Evolutionary conservation across 2,888 invertebrate species (phyloP), one percentile per base, ranked within the genome.

Genomic region (Agonopterix heracliana): DNA sequence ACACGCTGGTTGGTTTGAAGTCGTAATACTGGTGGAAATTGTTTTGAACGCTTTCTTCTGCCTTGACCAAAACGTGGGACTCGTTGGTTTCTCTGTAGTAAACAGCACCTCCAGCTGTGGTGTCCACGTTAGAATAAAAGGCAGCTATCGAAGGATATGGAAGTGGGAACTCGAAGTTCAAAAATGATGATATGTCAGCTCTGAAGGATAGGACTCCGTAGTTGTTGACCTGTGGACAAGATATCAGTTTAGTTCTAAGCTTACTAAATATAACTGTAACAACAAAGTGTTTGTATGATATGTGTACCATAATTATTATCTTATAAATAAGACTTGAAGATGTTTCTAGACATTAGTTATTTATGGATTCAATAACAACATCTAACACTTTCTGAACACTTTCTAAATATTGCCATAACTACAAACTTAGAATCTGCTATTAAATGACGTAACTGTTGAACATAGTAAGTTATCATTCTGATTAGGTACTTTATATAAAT

Each of bases 81-180:
- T 92, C 90, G 54, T 90, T 79, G 0, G 93, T 92, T 73, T 94
- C 92, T 56, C 92, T 90, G 71, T 94, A 95, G 61, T 92, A 94
- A 55, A 98, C 91, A 4, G 89, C 81, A 9, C 98, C 96, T 0
- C 91, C 86, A 9, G 82, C 85, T 1, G 93, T 90, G 0, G 94
- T 96, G 73, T 98, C 98, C 3, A 98, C 92, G 77, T 98, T 98
- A 0, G 96, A 92, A 76, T 98, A 97, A 63, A 98, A 93, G 0
- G 96, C 95, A 0, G 98, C 96, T 62, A 98, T 95, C 1, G 95
- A 91, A 0, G 97, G 95, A 75, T 96, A 96, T 55, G 94, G 96
- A 61, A 97, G 84, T 0, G 97, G 97, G 74, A 97, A 96, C 66
- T 97, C 94, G 35, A 95, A 92, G 75, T 97, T 97, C 66, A 95